Evolutionary conservation across 64 coral and sea anemone genomes (phyloP), one percentile per base, ranked within the genome.

Genomic region (Platygyra sinensis): DNA sequence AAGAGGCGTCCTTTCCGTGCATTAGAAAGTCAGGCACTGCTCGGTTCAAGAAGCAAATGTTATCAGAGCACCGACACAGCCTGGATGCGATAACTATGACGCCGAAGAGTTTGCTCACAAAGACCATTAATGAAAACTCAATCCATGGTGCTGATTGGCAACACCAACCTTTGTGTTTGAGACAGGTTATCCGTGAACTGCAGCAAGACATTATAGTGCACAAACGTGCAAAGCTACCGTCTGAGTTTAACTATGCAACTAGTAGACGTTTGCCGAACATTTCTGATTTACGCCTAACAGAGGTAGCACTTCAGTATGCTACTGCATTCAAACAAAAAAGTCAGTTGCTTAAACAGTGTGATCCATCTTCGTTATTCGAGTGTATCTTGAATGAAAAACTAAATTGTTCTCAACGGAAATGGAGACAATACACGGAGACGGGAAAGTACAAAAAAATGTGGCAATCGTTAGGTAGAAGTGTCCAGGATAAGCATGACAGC

Each of bases 311-410:
- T 38, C 60, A 69, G 62, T 51, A 18, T 22, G 81, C 62, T 22
- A 67, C 81, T 49, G 63, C 39, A 24, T 85, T 71, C 81, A 39
- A 42, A 36, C 33, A 85, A 25, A 50, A 39, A 20, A 71, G 32
- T 50, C 32, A 50, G 27, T 46, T 27, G n/a, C 31, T 71, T 4
- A 13, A 69, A 71, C 33, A 52, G 1, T 25, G 36, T 0, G 39
- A 10, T 51, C 12, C 36, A 20, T 83, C 33, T 25, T 69, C 61
- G 38, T 65, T 61, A n/a, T 2, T 71, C 27, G 81, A 69, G 28
- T 51, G 24, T 3, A 85, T 85, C n/a, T 85, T 85, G 63, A 85
- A 71, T 50, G 38, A 85, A 31, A 85, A 85, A 71, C 65, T 85
- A 4, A n/a, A 38, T 85, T n/a, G 52, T 22, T 71, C 81, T 2